Evolutionary conservation across 1,140 invertebrate species (phyloP).

Genomic region (Aphaenogaster floridana): DNA sequence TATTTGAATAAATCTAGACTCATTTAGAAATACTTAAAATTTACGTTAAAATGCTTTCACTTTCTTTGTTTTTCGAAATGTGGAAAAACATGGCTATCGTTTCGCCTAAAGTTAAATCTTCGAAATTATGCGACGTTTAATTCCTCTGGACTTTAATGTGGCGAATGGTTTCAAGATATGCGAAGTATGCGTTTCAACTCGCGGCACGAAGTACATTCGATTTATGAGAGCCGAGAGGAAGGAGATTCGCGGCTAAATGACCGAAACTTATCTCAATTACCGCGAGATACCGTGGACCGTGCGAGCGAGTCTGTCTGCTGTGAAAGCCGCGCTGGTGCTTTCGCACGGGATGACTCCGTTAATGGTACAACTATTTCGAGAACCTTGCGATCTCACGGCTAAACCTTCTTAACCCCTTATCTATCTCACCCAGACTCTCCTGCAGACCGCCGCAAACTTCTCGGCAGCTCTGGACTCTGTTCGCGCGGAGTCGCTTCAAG

Average conservation of each 20-base stretch:
- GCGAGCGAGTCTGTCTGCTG: slow-evolving; percentile 56
- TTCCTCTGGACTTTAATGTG: background rate
- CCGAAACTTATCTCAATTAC: slow-evolving; percentile 74
- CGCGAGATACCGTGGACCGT: slow-evolving; percentile 70
- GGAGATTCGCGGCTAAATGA: slow-evolving; percentile 56
- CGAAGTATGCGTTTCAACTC: slow-evolving; percentile 16
- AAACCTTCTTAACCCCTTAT: slow-evolving; percentile 81
- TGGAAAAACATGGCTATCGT: background rate
- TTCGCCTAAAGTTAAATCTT: background rate
- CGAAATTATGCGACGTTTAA: slow-evolving; percentile 2
- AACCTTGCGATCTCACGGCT: slow-evolving; percentile 81
- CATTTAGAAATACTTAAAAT: background rate
- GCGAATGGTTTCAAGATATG: background rate
- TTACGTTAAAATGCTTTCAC: background rate
- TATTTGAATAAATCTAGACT: background rate
- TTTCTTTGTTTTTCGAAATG: background rate
- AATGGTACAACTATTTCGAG: slow-evolving; percentile 82
- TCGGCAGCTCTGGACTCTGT: slow-evolving; percentile 59
- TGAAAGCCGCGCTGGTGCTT: slow-evolving; percentile 67
- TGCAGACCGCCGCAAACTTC: slow-evolving; percentile 49
- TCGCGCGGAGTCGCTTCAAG: slow-evolving; percentile 48
- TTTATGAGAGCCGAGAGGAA: slow-evolving; percentile 36
- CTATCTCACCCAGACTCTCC: slow-evolving; percentile 74
- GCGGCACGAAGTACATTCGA: slow-evolving; percentile 38
- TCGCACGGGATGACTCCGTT: slow-evolving; percentile 76